Evolutionary conservation across 2,113 vertebrate species (phyloP).

Genomic region (Nyctereutes procyonoides): DNA sequence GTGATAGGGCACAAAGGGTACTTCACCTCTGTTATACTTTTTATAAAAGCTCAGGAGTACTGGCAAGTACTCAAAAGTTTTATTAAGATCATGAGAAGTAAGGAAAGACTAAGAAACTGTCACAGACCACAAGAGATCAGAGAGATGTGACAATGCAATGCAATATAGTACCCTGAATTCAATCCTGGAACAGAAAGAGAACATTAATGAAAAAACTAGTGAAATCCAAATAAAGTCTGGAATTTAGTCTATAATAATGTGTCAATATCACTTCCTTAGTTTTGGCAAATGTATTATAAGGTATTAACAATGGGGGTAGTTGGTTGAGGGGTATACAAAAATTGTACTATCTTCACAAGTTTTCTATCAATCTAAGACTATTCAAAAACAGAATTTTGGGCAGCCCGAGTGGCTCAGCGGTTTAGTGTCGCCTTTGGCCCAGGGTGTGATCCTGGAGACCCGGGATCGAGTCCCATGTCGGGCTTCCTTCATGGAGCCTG

Average conservation of each 20-base stretch:
- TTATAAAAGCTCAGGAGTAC: not conserved
- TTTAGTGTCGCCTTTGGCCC: too few species aligned
- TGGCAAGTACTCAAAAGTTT: not conserved
- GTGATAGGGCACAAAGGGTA: not conserved
- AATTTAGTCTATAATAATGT: not conserved
- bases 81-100: not conserved
- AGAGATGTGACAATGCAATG: not conserved
- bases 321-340: not conserved
- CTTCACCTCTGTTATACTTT: not conserved
- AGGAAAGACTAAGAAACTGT: not conserved
- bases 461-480: too few species aligned
- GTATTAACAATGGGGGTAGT: not conserved
- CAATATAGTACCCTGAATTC: not conserved
- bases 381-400: not conserved
- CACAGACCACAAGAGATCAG: not conserved
- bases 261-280: not conserved
- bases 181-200: not conserved
- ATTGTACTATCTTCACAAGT: not conserved
- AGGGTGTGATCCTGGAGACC: too few species aligned
- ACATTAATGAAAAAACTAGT: not conserved
- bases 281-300: not conserved
- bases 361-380: not conserved
- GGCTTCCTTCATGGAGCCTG: too few species aligned
- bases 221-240: not conserved
- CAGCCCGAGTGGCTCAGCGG: too few species aligned